Conservation (phyloP, 2,797 vertebrate genomes). For the Pipistrellus pipistrellus region DNA sequence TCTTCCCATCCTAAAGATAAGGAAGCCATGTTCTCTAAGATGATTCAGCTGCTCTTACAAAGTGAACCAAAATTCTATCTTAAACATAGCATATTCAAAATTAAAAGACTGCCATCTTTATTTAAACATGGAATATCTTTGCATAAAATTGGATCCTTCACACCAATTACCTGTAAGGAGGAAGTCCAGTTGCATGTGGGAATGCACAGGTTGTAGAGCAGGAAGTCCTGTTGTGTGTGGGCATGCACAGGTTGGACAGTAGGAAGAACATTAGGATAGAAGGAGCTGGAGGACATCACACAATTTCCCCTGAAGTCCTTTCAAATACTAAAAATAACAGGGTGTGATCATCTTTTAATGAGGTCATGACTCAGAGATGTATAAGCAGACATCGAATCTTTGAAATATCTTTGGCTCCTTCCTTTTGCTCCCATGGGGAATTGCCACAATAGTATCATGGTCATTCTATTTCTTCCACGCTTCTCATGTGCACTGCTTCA, state of each 20-base stretch:
- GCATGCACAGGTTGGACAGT: not conserved
- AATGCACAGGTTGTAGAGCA: not conserved
- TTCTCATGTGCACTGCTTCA: not conserved
- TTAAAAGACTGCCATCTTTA: not conserved
- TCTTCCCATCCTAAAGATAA: not conserved
- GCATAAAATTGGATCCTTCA: not conserved
- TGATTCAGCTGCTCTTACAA: not conserved
- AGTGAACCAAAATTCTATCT: not conserved
- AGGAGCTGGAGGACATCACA: not conserved
- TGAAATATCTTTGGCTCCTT: not conserved
- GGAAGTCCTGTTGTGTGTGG: not conserved
- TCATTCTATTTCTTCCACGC: not conserved
- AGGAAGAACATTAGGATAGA: not conserved
- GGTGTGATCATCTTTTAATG: not conserved
- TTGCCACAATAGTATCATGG: not conserved
- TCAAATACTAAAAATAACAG: not conserved
- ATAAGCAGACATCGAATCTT: not conserved
- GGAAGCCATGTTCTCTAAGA: not conserved
- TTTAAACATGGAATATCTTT: not conserved
- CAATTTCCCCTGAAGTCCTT: not conserved
- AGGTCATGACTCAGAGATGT: not conserved
- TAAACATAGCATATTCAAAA: not conserved
- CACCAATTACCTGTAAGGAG: not conserved
- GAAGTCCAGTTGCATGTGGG: not conserved
- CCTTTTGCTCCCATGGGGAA: rapidly evolving